Conservation (phyloP, 1,140 invertebrate species). For the Oncopeltus fasciatus region DNA sequence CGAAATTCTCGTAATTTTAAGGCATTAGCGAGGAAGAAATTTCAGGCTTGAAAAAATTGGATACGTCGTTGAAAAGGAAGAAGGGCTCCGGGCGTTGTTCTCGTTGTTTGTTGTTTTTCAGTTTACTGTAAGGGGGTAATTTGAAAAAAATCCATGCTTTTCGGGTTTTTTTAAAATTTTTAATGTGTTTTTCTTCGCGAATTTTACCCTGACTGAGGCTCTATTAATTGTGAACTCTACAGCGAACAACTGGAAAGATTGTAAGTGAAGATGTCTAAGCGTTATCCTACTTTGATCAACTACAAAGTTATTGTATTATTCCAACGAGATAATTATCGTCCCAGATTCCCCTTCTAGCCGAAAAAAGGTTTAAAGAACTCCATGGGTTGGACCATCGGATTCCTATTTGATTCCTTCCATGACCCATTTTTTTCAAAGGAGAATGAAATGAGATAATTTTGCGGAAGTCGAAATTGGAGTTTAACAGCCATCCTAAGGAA, state of each 20-base stretch:
- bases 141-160: no score
- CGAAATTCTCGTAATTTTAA: no score
- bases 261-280: not conserved
- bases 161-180: not conserved
- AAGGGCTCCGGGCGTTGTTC: no score
- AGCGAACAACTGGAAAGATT: not conserved
- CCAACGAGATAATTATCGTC: not conserved
- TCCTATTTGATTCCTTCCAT: not conserved
- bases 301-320: not conserved
- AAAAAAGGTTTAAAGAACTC: not conserved
- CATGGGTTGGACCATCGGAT: not conserved
- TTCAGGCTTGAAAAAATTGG: no score
- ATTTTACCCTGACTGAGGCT: not conserved
- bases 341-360: not conserved
- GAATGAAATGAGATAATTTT: not conserved
- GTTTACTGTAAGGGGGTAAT: no score
- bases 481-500: not conserved
- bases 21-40: no score
- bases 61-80: no score
- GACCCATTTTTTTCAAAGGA: not conserved
- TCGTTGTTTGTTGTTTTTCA: no score
- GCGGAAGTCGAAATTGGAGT: not conserved
- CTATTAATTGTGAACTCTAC: not conserved
- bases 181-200: not conserved
- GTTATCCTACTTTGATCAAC: conserved; percentile 1